Percentiles rank a stretch among this genome's conserved stretches.
These are phyloP conservation scores for Listronotus bonariensis DNA, from an alignment of 1,140 invertebrate genomes.

Conservation along the genomic window DNA sequence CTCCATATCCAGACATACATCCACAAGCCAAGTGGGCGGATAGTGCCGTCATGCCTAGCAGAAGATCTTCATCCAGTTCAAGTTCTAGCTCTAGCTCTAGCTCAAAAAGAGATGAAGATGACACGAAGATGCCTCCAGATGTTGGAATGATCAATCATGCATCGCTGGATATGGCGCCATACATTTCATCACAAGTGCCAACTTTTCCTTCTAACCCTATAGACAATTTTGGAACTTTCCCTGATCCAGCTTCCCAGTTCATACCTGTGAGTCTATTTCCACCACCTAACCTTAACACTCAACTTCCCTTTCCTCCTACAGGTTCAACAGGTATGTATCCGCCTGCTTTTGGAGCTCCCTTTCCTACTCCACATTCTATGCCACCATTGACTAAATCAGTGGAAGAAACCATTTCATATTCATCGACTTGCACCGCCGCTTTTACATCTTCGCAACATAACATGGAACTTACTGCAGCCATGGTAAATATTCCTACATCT, in stretches of 20 bases:
- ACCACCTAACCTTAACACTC: constrained; percentile 60
- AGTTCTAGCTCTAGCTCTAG: constrained; percentile 60
- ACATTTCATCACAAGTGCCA: constrained; percentile 57
- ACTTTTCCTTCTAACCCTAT: constrained; percentile 51
- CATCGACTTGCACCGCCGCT: constrained; percentile 69
- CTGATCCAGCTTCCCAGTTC: constrained; percentile 60
- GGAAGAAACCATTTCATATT: constrained; percentile 59
- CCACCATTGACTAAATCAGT: constrained; percentile 62
- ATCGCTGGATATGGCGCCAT: constrained; percentile 56
- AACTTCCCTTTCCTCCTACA: constrained; percentile 67
- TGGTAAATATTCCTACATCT: constrained; percentile 61
- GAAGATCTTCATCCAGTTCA: constrained; percentile 66
- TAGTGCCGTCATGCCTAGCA: constrained; percentile 68
- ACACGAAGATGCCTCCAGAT: constrained; percentile 48
- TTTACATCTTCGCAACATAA: constrained; percentile 79
- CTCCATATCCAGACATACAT: constrained; percentile 67
- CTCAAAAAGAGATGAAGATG: constrained; percentile 57
- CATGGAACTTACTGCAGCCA: constrained; percentile 74
- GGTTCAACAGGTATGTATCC: constrained; percentile 64
- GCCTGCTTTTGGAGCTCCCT: constrained; percentile 64
- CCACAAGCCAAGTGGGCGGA: constrained; percentile 74
- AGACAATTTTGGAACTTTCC: constrained; percentile 59
- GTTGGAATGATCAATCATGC: constrained; percentile 55
- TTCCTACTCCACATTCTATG: constrained; percentile 60
- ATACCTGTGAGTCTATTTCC: constrained; percentile 59